These are phyloP conservation scores for Oreochromis aureus DNA, from an alignment of 2,113 vertebrate genomes.

Conservation along the genomic window DNA sequence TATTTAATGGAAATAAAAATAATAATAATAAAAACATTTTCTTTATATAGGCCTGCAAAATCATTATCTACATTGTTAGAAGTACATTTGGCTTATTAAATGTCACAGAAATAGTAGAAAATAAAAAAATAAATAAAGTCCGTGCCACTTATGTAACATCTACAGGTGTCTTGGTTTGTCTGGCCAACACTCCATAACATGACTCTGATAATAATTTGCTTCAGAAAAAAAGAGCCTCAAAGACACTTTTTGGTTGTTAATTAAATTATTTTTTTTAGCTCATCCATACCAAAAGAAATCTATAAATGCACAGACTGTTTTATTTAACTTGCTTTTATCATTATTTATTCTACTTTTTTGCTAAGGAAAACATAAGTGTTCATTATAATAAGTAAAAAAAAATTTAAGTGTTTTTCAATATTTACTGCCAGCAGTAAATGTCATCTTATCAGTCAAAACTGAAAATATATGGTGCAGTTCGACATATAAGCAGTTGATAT, in stretches of 20 bases:
- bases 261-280: not conserved
- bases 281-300: not conserved
- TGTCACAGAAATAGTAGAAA: not conserved
- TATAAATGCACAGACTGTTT: not conserved
- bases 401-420: rapidly evolving
- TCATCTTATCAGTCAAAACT: not conserved
- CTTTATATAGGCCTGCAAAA: not conserved
- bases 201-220: not conserved
- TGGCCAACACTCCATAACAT: not conserved
- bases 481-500: not conserved
- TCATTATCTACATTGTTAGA: not conserved
- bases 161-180: not conserved
- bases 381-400: not conserved
- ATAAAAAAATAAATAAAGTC: not conserved
- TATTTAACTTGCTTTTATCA: not conserved
- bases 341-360: not conserved
- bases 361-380: not conserved
- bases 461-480: not conserved
- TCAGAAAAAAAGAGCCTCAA: not conserved
- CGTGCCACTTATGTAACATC: not conserved
- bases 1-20: not conserved
- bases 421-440: not conserved
- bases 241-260: not conserved
- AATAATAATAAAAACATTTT: not conserved
- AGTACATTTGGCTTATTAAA: not conserved